phyloP scores from a whole-genome alignment of 2,113 vertebrate genomes.

The Glareola pratincola region DNA sequence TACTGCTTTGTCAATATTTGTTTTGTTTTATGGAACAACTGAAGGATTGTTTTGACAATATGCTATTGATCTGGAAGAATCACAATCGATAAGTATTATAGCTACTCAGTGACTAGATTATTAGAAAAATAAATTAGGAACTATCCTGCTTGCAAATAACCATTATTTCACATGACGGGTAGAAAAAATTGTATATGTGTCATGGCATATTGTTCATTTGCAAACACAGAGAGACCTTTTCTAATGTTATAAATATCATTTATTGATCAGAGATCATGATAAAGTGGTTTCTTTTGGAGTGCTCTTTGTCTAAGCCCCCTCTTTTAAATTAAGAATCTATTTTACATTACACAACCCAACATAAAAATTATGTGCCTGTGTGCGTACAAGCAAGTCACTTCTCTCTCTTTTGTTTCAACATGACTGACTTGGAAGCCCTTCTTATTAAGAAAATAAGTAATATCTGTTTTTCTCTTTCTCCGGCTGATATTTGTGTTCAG shows the following conservation, averaged over 20 bases:
- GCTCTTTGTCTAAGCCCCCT: neutral
- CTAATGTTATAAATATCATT: conserved; percentile 35
- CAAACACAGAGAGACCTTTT: conserved; percentile 21
- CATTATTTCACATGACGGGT: conserved; percentile 18
- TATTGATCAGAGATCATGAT: conserved; percentile 36
- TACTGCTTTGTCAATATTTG: neutral
- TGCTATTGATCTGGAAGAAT: conserved; percentile 46
- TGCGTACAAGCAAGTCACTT: neutral
- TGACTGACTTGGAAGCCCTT: neutral
- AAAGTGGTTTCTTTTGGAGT: conserved; percentile 28
- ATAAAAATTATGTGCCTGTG: neutral
- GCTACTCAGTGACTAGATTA: conserved; percentile 39
- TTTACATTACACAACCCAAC: neutral
- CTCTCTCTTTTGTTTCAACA: neutral
- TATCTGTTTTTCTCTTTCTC: neutral
- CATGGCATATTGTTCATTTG: conserved; percentile 1
- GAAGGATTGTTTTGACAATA: conserved; percentile 41
- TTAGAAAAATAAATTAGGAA: conserved; percentile 64
- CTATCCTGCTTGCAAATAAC: conserved; percentile 41
- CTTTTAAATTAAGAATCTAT: conserved; percentile 53
- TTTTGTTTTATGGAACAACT: neutral
- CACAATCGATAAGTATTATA: conserved; percentile 55
- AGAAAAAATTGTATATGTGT: conserved; percentile 1
- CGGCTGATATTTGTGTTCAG: neutral
- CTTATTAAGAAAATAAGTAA: neutral